Percentiles rank a stretch among this genome's conserved stretches.
These are phyloP conservation scores for Drosophila mimetica DNA, from an alignment of 2,888 invertebrate species.

Conservation along the genomic window DNA sequence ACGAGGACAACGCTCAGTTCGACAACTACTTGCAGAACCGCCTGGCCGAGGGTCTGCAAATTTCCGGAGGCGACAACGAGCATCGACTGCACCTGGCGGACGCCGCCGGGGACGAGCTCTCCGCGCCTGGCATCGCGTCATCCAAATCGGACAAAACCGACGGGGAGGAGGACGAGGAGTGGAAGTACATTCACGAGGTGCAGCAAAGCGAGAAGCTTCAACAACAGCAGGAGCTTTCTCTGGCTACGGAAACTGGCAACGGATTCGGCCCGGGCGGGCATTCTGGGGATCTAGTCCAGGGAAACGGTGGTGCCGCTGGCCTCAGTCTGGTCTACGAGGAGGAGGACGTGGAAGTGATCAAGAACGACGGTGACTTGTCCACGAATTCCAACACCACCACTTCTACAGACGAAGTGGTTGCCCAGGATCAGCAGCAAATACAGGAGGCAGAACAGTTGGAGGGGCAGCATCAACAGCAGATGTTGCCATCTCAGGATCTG, in stretches of 20 bases:
- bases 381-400: slow-evolving; percentile 77
- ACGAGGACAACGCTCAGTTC: slow-evolving; percentile 80
- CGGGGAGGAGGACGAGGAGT: slow-evolving; percentile 90
- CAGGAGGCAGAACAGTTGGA: slow-evolving; percentile 17
- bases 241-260: slow-evolving; percentile 41
- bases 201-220: slow-evolving; percentile 85
- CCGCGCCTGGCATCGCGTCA: slow-evolving; percentile 45
- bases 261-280: slow-evolving; percentile 38
- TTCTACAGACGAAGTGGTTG: slow-evolving; percentile 54
- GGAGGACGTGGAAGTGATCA: slow-evolving; percentile 76
- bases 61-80: slow-evolving; percentile 64
- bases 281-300: slow-evolving; percentile 23
- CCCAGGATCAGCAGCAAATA: slow-evolving; percentile 27
- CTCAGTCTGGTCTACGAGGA: slow-evolving; percentile 45
- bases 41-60: slow-evolving; percentile 78
- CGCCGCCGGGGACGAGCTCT: slow-evolving; percentile 60
- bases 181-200: slow-evolving; percentile 91
- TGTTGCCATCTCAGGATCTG: slow-evolving; percentile 6
- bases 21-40: slow-evolving; percentile 78
- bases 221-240: slow-evolving; percentile 56
- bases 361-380: slow-evolving; percentile 79
- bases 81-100: slow-evolving; percentile 41
- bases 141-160: slow-evolving; percentile 76
- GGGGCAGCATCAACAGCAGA: slow-evolving; percentile 33
- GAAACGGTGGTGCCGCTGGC: slow-evolving; percentile 48